Percentiles rank a stretch among this genome's conserved stretches.
phyloP scores from a whole-genome alignment of 2,888 invertebrate species.

The Leptopterna dolabrata region DNA sequence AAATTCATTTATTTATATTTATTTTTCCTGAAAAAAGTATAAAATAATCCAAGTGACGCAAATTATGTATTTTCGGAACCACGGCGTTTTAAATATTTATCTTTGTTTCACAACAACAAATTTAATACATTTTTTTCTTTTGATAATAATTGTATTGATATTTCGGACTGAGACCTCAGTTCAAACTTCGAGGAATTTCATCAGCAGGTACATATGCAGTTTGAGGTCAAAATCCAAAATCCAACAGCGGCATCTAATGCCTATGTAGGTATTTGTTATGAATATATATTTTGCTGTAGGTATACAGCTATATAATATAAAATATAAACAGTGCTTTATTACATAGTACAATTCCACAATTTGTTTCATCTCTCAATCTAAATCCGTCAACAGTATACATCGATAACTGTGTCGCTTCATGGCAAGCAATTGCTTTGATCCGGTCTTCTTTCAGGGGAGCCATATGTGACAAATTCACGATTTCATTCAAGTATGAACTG shows the following conservation, averaged over 20 bases:
- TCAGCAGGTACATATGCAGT: conserved; percentile 41
- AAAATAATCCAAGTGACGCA: conserved; percentile 1
- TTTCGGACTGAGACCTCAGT: conserved; percentile 44
- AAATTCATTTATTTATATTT: background rate
- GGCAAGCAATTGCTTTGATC: background rate
- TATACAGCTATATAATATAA: conserved; percentile 39
- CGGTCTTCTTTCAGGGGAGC: background rate
- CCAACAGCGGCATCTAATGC: conserved; percentile 32
- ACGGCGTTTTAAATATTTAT: conserved; percentile 29
- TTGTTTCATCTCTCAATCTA: conserved; percentile 14
- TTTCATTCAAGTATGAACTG: too few relatives aligned
- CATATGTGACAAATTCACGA: too few relatives aligned
- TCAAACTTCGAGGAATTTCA: conserved; percentile 20
- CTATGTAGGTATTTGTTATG: background rate
- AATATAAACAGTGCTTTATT: conserved; percentile 54
- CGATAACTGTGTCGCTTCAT: background rate
- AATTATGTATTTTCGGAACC: conserved; percentile 23
- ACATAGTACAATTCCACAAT: conserved; percentile 41
- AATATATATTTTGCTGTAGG: conserved; percentile 44
- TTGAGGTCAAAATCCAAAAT: conserved; percentile 39
- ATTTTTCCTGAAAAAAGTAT: background rate
- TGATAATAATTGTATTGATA: background rate
- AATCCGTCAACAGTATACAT: conserved; percentile 37
- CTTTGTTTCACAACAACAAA: conserved; percentile 20
- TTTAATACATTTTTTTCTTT: background rate